Percentiles rank a stretch among this genome's conserved stretches.
phyloP scores from a whole-genome alignment of 1,140 invertebrate genomes.

The Proales similis region DNA sequence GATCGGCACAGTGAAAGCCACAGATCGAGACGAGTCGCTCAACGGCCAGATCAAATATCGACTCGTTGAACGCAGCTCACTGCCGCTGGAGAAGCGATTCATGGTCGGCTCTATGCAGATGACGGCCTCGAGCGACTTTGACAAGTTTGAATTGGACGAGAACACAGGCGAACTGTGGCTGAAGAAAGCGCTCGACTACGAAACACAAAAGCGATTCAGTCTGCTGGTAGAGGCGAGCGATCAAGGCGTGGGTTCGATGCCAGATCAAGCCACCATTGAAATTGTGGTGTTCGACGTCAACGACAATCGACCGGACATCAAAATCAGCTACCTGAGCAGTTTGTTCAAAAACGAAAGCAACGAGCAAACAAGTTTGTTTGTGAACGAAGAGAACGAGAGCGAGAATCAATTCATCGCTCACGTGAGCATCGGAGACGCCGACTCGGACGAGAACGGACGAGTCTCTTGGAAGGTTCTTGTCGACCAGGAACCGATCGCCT shows the following conservation, averaged over 20 bases:
- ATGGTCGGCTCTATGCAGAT: too few species aligned
- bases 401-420: constrained; percentile 30
- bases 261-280: neutral
- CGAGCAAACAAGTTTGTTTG: neutral
- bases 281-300: constrained; percentile 4
- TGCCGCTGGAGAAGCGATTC: too few species aligned
- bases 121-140: neutral
- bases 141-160: neutral
- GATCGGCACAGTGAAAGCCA: constrained; percentile 19
- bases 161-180: neutral
- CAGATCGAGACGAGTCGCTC: constrained; percentile 7
- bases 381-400: neutral
- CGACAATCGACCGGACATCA: constrained; percentile 12
- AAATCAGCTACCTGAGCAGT: neutral
- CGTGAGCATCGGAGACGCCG: constrained; percentile 10
- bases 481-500: constrained; percentile 3
- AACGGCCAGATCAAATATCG: constrained; percentile 7
- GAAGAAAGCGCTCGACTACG: constrained; percentile 25
- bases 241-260: neutral
- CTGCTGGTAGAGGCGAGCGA: constrained; percentile 8
- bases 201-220: constrained; percentile 24
- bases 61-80: too few species aligned
- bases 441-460: neutral
- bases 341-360: neutral
- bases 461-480: constrained; percentile 18